Conservation (phyloP, 2,113 vertebrate species). For the Loxodonta africana region DNA sequence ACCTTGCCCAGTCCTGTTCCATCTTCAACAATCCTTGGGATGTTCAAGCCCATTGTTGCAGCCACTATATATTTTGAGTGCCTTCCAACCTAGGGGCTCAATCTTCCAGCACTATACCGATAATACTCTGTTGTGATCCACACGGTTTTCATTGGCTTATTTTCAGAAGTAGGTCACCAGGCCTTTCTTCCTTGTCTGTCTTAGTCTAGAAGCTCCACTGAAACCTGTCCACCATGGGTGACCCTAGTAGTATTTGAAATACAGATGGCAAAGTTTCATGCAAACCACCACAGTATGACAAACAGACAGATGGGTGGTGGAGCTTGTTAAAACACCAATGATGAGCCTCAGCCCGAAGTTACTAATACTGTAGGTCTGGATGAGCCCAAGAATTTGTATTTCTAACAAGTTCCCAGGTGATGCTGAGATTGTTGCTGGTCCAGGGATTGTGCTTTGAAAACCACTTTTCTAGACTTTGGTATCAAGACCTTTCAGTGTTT, state of each 20-base stretch:
- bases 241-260: neutral
- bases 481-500: neutral
- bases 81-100: neutral
- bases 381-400: neutral
- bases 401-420: neutral
- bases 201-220: neutral
- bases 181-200: neutral
- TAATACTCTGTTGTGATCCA: neutral
- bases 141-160: neutral
- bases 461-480: neutral
- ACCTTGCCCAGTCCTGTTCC: neutral
- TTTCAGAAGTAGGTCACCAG: neutral
- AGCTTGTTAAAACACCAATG: neutral
- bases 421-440: no score
- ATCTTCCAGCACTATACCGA: neutral
- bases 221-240: neutral
- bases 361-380: neutral
- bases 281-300: neutral
- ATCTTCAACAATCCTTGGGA: neutral
- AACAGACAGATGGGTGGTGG: neutral
- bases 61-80: neutral
- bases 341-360: no score
- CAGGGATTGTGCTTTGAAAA: neutral
- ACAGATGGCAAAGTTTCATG: neutral
- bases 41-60: neutral